A percentile compares a stretch with the other conserved stretches of the same genome.
Conservation (phyloP, 2,113 vertebrate genomes). For the Pomatostomus ruficeps region DNA sequence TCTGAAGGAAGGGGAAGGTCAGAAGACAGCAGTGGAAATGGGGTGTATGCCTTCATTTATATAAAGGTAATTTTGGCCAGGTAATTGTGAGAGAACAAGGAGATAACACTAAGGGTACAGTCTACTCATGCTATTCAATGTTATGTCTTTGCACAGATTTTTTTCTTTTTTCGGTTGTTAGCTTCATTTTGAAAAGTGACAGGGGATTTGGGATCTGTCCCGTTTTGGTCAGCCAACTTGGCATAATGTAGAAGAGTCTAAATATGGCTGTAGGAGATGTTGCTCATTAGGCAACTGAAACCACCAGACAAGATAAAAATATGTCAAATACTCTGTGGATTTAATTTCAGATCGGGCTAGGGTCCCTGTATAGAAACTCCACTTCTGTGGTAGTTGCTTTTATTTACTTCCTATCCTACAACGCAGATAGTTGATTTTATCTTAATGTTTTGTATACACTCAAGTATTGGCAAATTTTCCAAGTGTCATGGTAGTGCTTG, state of each 20-base stretch:
- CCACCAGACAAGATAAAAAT: constrained; percentile 3
- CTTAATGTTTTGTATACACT: neutral
- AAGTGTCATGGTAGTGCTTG: neutral
- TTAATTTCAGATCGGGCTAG: neutral
- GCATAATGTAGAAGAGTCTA: neutral
- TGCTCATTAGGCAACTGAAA: constrained; percentile 9
- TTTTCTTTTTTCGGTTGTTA: neutral
- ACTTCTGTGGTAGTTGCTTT: neutral
- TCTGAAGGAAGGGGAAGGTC: neutral
- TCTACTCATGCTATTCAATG: neutral
- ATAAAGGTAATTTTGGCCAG: neutral
- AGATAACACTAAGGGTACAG: neutral
- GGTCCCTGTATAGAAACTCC: neutral
- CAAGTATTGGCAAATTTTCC: neutral
- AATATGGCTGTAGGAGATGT: constrained; percentile 7
- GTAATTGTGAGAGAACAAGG: neutral
- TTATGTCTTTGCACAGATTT: neutral
- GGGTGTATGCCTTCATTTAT: neutral
- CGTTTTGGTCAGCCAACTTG: neutral
- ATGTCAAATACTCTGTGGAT: neutral
- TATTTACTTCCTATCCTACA: neutral
- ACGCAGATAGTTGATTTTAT: neutral
- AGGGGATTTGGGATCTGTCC: neutral
- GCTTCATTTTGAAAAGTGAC: neutral
- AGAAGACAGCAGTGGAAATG: neutral